These are phyloP conservation scores for Rhinolophus ferrumequinum DNA, from an alignment of 2,113 vertebrate species.

Conservation along the genomic window DNA sequence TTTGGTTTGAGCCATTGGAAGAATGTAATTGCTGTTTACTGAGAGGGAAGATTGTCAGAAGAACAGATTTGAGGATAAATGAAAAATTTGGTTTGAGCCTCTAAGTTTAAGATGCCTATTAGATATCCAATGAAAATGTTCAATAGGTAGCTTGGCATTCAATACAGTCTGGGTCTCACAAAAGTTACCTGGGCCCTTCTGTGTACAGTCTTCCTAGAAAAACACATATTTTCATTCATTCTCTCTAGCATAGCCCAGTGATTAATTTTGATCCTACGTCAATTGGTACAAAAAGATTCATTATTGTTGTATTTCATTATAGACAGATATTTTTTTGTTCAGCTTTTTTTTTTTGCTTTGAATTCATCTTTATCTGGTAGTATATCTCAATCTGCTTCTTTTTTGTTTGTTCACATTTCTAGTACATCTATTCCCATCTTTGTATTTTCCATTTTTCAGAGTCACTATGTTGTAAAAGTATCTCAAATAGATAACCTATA, in stretches of 20 bases:
- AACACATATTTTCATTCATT: background rate
- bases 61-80: background rate
- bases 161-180: background rate
- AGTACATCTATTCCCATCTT: background rate
- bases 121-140: background rate
- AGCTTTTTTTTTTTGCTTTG: background rate
- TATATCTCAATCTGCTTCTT: background rate
- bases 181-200: background rate
- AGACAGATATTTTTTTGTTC: background rate
- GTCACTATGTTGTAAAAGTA: background rate
- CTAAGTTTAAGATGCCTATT: background rate
- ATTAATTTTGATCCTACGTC: background rate
- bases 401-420: background rate
- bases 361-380: background rate
- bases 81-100: slow-evolving; percentile 13
- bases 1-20: background rate
- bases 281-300: background rate
- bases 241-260: background rate
- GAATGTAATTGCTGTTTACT: background rate
- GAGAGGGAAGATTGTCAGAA: background rate
- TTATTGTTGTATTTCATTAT: background rate
- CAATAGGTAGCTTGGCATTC: background rate
- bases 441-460: background rate
- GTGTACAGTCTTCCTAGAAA: background rate
- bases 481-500: background rate